Conservation (phyloP, 2,797 vertebrate species). For the Anabas testudineus region DNA sequence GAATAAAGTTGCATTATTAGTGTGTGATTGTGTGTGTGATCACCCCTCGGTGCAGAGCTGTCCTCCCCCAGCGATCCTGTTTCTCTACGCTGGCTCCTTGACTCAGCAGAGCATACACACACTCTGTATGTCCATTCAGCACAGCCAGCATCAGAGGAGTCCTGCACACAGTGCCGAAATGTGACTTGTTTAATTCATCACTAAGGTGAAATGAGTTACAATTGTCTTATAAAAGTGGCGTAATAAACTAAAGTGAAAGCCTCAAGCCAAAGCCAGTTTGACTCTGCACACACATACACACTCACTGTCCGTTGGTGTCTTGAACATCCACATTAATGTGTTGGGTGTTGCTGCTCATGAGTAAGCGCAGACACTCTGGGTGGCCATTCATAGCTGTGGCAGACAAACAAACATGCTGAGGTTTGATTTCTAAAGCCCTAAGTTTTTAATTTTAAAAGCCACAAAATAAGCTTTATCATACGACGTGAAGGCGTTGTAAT, state of each 20-base stretch:
- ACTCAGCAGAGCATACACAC: constrained; percentile 92
- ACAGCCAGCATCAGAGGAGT: constrained; percentile 96
- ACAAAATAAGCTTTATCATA: background rate
- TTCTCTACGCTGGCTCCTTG: constrained; percentile 93
- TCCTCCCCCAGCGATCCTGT: constrained; percentile 95
- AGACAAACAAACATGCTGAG: constrained; percentile 27
- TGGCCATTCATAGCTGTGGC: constrained; percentile 92
- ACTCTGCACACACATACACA: constrained; percentile 44
- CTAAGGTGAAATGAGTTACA: constrained; percentile 10
- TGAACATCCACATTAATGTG: constrained; percentile 91
- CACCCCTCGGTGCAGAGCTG: constrained; percentile 95
- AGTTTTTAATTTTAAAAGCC: background rate
- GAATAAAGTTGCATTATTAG: background rate
- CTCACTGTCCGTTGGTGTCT: constrained; percentile 95
- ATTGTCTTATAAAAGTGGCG: background rate
- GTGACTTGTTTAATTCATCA: background rate
- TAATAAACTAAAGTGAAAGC: background rate
- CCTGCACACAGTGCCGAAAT: constrained; percentile 74
- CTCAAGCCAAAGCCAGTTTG: background rate
- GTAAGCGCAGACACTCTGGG: constrained; percentile 92
- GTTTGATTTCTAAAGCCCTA: background rate
- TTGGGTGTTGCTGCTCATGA: constrained; percentile 91
- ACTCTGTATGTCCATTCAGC: constrained; percentile 94
- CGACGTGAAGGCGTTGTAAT: background rate
- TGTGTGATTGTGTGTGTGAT: constrained; percentile 57